Evolutionary conservation across 2,888 invertebrate species (phyloP).

Genomic region (Diaperis boleti): DNA sequence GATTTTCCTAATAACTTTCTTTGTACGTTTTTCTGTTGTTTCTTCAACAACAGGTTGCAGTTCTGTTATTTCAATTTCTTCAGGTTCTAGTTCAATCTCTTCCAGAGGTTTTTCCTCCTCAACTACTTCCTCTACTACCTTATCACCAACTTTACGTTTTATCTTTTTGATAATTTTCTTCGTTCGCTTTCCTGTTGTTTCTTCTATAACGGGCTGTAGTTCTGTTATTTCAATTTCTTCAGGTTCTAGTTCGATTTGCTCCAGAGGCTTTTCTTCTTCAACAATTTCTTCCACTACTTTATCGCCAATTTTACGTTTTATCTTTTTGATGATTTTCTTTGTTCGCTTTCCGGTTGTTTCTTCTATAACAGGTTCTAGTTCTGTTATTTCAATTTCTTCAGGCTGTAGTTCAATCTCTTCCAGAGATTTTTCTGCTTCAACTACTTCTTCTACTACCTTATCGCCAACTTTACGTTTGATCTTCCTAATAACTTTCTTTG

Average conservation of each 20-base stretch:
- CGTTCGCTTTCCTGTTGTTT: constrained; percentile 43
- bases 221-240: background rate
- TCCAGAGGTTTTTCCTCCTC: constrained; percentile 46
- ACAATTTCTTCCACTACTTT: constrained; percentile 49
- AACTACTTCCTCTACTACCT: background rate
- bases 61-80: constrained; percentile 34
- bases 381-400: background rate
- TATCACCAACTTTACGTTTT: constrained; percentile 6
- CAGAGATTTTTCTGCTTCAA: constrained; percentile 2
- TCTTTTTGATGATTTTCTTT: constrained; percentile 43
- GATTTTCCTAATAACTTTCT: constrained; percentile 11
- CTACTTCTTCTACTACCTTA: background rate
- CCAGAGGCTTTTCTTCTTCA: too few species aligned
- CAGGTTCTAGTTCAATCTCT: constrained; percentile 43
- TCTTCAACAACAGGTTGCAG: constrained; percentile 41
- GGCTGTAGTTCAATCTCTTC: constrained; percentile 17
- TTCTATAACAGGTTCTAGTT: constrained; percentile 40
- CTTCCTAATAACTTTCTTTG: constrained; percentile 34
- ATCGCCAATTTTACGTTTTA: constrained; percentile 18
- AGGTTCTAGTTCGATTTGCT: too few species aligned
- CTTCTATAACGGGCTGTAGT: background rate
- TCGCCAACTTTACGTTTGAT: constrained; percentile 10
- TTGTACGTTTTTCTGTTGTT: constrained; percentile 50
- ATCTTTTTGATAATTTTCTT: constrained; percentile 36
- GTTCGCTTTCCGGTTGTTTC: constrained; percentile 45